phyloP scores from a whole-genome alignment of 2,797 vertebrate genomes.

The Hybognathus amarus region DNA sequence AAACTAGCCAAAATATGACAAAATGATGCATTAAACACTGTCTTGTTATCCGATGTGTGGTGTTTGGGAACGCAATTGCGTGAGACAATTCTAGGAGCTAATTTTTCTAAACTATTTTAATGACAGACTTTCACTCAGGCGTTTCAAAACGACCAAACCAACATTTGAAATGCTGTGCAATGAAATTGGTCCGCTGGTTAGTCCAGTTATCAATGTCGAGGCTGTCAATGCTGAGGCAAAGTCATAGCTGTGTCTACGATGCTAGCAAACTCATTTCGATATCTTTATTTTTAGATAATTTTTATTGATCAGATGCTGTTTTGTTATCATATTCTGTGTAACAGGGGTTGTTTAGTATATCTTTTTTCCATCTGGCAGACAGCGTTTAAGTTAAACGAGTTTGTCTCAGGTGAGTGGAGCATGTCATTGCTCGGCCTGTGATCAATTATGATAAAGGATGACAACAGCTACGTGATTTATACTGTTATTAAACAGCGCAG shows the following conservation, averaged over 20 bases:
- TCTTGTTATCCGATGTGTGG: background rate
- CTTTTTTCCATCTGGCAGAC: constrained; percentile 30
- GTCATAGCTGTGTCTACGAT: background rate
- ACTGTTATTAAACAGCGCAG: constrained; percentile 22
- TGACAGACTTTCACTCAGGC: background rate
- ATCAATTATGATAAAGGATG: constrained; percentile 40
- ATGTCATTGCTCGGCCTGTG: constrained; percentile 38
- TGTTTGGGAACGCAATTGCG: background rate
- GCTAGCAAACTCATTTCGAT: background rate
- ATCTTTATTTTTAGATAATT: background rate
- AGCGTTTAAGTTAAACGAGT: constrained; percentile 28
- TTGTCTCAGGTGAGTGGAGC: constrained; percentile 44
- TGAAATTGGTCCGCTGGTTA: background rate
- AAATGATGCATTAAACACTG: background rate
- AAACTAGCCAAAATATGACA: background rate
- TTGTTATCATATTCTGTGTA: constrained; percentile 7
- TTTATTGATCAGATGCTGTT: constrained; percentile 13
- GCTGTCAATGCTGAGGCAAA: background rate
- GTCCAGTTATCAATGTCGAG: background rate
- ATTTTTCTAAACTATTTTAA: background rate
- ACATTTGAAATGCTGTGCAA: background rate
- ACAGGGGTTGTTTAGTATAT: constrained; percentile 25
- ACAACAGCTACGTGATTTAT: constrained; percentile 35
- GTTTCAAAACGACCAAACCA: background rate
- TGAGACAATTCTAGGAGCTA: background rate